phyloP scores from a whole-genome alignment of 2,888 invertebrate genomes.

The Drosophila ezoana region DNA sequence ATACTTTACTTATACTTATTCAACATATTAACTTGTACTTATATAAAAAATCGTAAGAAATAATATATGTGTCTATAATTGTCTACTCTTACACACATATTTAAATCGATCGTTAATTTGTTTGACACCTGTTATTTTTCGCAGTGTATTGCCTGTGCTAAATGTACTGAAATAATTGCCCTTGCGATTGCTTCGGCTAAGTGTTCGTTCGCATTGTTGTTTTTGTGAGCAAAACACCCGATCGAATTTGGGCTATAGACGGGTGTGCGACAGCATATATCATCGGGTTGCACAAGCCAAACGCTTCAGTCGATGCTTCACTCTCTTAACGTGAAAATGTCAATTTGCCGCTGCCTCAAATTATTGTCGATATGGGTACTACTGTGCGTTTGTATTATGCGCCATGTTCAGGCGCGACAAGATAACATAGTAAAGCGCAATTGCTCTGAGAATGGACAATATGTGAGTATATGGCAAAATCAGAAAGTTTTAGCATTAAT shows the following conservation, averaged over 20 bases:
- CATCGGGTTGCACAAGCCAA: conserved; percentile 15
- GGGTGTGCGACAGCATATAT: conserved; percentile 33
- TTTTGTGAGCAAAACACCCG: conserved; percentile 3
- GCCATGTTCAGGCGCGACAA: conserved; percentile 12
- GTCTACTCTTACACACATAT: no score
- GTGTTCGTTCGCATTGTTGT: conserved; percentile 6
- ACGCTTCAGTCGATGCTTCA: conserved; percentile 59
- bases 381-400: conserved; percentile 28
- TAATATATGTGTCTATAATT: no score
- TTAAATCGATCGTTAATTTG: background rate
- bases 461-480: conserved; percentile 64
- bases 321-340: conserved; percentile 58
- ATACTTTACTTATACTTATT: no score
- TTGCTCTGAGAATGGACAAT: conserved; percentile 68
- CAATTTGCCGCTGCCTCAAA: conserved; percentile 16
- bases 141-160: conserved; percentile 23
- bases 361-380: conserved; percentile 32
- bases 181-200: conserved; percentile 7
- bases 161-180: conserved; percentile 14
- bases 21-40: no score
- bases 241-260: conserved; percentile 14
- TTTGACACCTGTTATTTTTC: background rate
- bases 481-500: background rate
- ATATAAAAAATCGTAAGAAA: no score
- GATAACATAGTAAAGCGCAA: conserved; percentile 6